Evolutionary conservation across 2,113 vertebrate genomes (phyloP).

Genomic region (Daubentonia madagascariensis): DNA sequence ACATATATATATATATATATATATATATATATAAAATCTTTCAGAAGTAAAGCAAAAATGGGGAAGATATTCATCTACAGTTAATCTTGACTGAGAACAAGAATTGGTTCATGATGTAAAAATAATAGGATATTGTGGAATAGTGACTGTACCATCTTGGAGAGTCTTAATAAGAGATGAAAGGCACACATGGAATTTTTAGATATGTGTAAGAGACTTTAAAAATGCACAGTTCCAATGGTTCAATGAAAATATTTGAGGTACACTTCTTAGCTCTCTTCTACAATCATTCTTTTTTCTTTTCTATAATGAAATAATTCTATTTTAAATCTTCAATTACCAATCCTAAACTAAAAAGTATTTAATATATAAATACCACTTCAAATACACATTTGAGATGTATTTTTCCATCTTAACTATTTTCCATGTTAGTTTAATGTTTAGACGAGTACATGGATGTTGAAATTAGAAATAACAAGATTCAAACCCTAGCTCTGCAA

Average conservation of each 20-base stretch:
- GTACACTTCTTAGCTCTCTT: background rate
- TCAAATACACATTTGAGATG: background rate
- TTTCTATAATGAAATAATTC: background rate
- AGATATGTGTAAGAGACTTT: background rate
- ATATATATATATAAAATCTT: background rate
- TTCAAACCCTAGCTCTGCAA: background rate
- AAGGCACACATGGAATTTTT: background rate
- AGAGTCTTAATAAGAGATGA: background rate
- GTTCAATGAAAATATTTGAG: background rate
- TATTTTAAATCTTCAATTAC: background rate
- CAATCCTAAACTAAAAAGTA: background rate
- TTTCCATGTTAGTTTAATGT: background rate
- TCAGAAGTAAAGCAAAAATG: background rate
- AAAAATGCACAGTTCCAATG: background rate
- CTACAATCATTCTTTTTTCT: background rate
- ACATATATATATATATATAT: accelerated
- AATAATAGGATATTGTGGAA: background rate
- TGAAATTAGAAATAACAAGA: background rate
- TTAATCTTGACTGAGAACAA: background rate
- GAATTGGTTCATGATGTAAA: background rate
- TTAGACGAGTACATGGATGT: background rate
- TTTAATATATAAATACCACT: background rate
- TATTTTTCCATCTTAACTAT: background rate
- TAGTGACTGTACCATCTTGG: background rate
- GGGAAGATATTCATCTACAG: background rate